Evolutionary conservation across 92 coral and sea anemone genomes (phyloP).

Genomic region (Palythoa grandis): DNA sequence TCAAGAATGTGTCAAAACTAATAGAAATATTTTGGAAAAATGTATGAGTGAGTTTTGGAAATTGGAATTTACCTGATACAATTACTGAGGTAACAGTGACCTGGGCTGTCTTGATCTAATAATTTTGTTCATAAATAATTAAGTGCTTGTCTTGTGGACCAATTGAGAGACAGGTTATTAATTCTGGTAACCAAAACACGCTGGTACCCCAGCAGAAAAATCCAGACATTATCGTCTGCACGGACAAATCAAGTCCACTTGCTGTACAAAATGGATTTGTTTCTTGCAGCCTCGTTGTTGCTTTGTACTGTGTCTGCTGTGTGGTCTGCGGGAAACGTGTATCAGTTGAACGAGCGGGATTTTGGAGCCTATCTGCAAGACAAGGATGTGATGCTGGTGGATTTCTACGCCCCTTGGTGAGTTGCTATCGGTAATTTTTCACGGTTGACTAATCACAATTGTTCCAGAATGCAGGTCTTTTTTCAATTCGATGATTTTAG

Average conservation of each 20-base stretch:
- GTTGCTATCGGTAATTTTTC: conserved; percentile 39
- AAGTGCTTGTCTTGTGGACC: background rate
- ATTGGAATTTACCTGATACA: conserved; percentile 42
- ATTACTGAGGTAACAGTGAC: conserved; percentile 32
- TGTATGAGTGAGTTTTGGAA: conserved; percentile 25
- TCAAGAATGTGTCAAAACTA: conserved; percentile 37
- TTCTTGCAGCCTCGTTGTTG: conserved; percentile 7
- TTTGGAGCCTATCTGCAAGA: conserved; percentile 80
- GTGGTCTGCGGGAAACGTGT: conserved; percentile 63
- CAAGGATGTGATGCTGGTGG: conserved; percentile 95
- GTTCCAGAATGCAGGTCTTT: conserved; percentile 2
- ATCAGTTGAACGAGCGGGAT: conserved; percentile 76
- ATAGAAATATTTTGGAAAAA: conserved; percentile 26
- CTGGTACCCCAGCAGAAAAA: conserved; percentile 20
- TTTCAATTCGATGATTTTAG: background rate
- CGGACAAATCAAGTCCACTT: conserved; percentile 14
- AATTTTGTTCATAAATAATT: conserved; percentile 6
- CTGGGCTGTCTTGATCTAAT: conserved; percentile 34
- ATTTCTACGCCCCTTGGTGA: conserved; percentile 97
- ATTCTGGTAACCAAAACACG: background rate
- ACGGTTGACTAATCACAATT: conserved; percentile 34
- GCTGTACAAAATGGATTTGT: conserved; percentile 42
- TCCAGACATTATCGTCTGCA: conserved; percentile 32
- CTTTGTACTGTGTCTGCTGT: conserved; percentile 14
- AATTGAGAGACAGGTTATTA: background rate